phyloP scores from a whole-genome alignment of 2,888 invertebrate species.

The Dendrolimus houi region DNA sequence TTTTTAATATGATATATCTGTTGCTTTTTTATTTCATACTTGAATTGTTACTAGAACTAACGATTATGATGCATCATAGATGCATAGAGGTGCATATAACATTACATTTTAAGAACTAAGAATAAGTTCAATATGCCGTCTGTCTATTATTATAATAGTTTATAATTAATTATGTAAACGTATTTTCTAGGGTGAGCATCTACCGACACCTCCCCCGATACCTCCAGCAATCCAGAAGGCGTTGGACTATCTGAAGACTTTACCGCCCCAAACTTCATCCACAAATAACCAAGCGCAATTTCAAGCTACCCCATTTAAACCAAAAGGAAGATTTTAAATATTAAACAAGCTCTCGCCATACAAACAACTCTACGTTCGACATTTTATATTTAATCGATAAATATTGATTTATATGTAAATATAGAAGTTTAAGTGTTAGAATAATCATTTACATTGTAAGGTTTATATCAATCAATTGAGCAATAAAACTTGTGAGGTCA shows the following conservation, averaged over 20 bases:
- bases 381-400: too few species aligned
- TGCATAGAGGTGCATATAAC: too few species aligned
- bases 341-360: neutral
- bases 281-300: conserved; percentile 49
- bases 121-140: too few species aligned
- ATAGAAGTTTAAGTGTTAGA: neutral
- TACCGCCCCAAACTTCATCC: conserved; percentile 59
- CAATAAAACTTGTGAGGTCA: neutral
- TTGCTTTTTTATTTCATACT: too few species aligned
- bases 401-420: neutral
- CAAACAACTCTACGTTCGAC: too few species aligned
- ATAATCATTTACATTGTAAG: neutral
- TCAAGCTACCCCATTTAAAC: conserved; percentile 39
- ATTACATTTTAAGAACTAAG: too few species aligned
- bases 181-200: conserved; percentile 78
- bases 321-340: conserved; percentile 38
- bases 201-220: conserved; percentile 89
- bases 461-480: neutral
- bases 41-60: too few species aligned
- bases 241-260: conserved; percentile 76
- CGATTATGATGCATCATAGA: too few species aligned
- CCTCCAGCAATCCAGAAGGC: conserved; percentile 84
- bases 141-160: too few species aligned
- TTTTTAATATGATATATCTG: too few species aligned
- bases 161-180: neutral